Evolutionary conservation across 2,888 invertebrate species (phyloP), one percentile per base, ranked within the genome.

Genomic region (Parapristionchus giblindavisi): DNA sequence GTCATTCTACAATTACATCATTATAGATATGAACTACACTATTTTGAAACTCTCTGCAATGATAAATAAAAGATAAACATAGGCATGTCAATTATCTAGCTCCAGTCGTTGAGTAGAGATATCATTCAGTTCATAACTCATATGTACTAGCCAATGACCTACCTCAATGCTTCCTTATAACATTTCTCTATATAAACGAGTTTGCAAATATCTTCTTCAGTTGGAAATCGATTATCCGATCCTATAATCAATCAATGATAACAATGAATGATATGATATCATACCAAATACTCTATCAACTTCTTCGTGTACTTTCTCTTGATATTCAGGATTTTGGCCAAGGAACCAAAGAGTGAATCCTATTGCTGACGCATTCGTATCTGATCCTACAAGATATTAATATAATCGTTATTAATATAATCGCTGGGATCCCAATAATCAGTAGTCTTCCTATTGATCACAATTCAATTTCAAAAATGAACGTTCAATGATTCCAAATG

Each of bases 281-380:
- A 3, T 2, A 73, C 73, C 73, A 38, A 73, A 73, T n/a, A 73
- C 51, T 8, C 36, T 24, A 27, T 73, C 60, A 24, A 73, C 34
- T 40, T 73, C 73, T 48, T 73, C 60, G 17, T 60, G 61, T 2
- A 73, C 60, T 14, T 61, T 73, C 48, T 48, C 43, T 38, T 73
- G 73, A 27, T 61, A 43, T 14, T 61, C 61, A 2, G 48, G 60
- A 51, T 73, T 14, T 14, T 73, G 73, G 5, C 73, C 73, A 21
- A 73, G 60, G 48, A 60, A 73, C 73, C 73, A 73, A 48, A 73
- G 48, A 34, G 73, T 73, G 61, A 73, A 73, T 34, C 60, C 60
- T 21, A 73, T 73, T 21, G 43, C 51, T 1, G 61, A 60, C 24
- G 73, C n/a, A 61, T 73, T 73, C 48, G 73, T 73, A 51, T 73